A percentile compares a stretch with the other conserved stretches of the same genome.
phyloP scores from a whole-genome alignment of 2,888 invertebrate species.

The Drosophila nr. perissopoda region DNA sequence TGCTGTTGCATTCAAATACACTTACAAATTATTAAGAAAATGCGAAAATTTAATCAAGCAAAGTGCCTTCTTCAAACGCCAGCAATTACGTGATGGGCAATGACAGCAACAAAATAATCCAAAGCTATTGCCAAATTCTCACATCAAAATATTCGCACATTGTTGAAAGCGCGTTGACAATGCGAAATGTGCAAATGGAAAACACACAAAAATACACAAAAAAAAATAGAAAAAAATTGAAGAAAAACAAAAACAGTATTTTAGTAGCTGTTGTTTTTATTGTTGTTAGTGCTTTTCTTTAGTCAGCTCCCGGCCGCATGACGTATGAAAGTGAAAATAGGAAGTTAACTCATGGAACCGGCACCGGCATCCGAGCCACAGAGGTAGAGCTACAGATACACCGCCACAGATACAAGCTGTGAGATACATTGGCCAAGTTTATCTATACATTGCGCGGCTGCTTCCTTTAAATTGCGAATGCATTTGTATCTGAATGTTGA shows the following conservation, averaged over 20 bases:
- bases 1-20: background rate
- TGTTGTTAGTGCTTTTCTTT: conserved; percentile 61
- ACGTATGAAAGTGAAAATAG: conserved; percentile 82
- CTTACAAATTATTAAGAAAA: conserved; percentile 1
- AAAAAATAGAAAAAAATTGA: conserved; percentile 10
- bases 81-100: conserved; percentile 62
- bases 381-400: conserved; percentile 27
- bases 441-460: conserved; percentile 62
- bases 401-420: conserved; percentile 26
- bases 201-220: conserved; percentile 19
- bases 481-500: conserved; percentile 43
- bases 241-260: conserved; percentile 32
- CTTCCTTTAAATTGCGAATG: conserved; percentile 63
- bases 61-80: conserved; percentile 41
- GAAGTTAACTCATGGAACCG: conserved; percentile 77
- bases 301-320: conserved; percentile 64
- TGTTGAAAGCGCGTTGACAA: conserved; percentile 74
- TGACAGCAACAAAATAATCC: conserved; percentile 45
- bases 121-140: conserved; percentile 66
- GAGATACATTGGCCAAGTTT: conserved; percentile 71
- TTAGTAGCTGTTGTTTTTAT: conserved; percentile 24
- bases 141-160: conserved; percentile 69
- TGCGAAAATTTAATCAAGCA: conserved; percentile 14
- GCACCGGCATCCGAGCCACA: conserved; percentile 52
- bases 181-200: conserved; percentile 35